Conservation (phyloP, 2,888 invertebrate genomes). For the Agrotis puta region DNA sequence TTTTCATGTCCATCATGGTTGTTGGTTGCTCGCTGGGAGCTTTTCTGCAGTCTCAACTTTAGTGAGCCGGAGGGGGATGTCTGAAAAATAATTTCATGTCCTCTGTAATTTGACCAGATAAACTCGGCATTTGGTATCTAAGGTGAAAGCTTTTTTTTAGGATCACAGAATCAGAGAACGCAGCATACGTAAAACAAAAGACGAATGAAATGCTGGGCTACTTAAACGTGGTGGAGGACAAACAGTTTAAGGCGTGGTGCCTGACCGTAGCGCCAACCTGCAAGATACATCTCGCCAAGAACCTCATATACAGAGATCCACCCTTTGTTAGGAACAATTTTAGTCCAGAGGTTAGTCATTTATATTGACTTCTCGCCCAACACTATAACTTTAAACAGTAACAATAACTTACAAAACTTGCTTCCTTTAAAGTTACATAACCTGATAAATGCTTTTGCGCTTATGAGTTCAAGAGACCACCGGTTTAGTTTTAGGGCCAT, state of each 20-base stretch:
- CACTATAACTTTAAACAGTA: too few relatives aligned
- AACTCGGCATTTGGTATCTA: background rate
- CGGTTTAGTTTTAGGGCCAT: too few relatives aligned
- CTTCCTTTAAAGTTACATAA: too few relatives aligned
- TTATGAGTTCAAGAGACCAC: too few relatives aligned
- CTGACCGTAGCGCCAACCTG: constrained; percentile 92
- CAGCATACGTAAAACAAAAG: constrained; percentile 89
- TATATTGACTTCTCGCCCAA: background rate
- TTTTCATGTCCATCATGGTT: too few relatives aligned
- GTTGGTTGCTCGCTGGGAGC: too few relatives aligned
- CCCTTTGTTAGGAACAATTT: constrained; percentile 93
- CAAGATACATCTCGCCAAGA: constrained; percentile 91
- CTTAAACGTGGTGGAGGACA: constrained; percentile 92
- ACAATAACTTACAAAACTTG: too few relatives aligned
- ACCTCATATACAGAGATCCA: constrained; percentile 90
- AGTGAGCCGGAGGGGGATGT: too few relatives aligned
- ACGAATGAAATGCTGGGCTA: constrained; percentile 93
- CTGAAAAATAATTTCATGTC: too few relatives aligned
- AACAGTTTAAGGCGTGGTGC: constrained; percentile 93
- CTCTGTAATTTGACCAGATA: background rate
- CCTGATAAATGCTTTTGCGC: too few relatives aligned
- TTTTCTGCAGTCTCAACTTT: too few relatives aligned
- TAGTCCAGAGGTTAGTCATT: constrained; percentile 89
- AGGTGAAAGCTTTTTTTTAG: constrained; percentile 69
- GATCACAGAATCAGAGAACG: constrained; percentile 91